Conservation (phyloP, 2,888 invertebrate genomes). For the Cyrtodaria siliqua region DNA sequence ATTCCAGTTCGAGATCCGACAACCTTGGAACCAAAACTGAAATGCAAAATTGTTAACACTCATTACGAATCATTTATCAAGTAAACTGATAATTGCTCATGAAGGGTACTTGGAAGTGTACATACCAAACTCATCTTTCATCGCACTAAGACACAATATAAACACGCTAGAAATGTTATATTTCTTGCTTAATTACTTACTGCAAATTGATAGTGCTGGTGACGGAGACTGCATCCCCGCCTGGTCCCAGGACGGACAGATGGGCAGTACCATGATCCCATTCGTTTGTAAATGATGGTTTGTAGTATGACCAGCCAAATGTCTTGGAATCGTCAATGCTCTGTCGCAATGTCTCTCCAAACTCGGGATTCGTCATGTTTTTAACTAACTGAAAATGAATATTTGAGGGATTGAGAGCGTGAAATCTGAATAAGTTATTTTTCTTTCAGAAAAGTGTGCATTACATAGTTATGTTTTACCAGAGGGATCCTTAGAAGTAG, state of each 20-base stretch:
- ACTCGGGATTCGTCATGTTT: slow-evolving; percentile 73
- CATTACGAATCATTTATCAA: too few species aligned
- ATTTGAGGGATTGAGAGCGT: too few species aligned
- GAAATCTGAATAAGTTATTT: too few species aligned
- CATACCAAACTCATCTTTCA: too few species aligned
- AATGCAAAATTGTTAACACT: slow-evolving; percentile 68
- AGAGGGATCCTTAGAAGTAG: too few species aligned
- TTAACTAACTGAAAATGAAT: slow-evolving; percentile 69
- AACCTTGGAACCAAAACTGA: slow-evolving; percentile 92
- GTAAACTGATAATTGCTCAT: too few species aligned
- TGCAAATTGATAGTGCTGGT: slow-evolving; percentile 96
- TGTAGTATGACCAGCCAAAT: slow-evolving; percentile 71
- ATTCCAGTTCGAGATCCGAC: slow-evolving; percentile 89
- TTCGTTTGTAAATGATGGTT: slow-evolving; percentile 85
- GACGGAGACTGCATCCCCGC: slow-evolving; percentile 96
- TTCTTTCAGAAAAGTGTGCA: too few species aligned
- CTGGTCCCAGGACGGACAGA: slow-evolving; percentile 92
- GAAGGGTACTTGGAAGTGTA: too few species aligned
- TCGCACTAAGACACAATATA: too few species aligned
- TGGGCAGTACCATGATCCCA: slow-evolving; percentile 92
- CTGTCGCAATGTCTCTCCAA: slow-evolving; percentile 63
- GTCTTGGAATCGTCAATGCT: slow-evolving; percentile 74
- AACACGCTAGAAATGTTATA: too few species aligned
- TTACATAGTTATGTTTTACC: too few species aligned
- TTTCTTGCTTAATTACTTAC: too few species aligned